phyloP scores from a whole-genome alignment of 1,140 invertebrate species.

The Megathymus violae region DNA sequence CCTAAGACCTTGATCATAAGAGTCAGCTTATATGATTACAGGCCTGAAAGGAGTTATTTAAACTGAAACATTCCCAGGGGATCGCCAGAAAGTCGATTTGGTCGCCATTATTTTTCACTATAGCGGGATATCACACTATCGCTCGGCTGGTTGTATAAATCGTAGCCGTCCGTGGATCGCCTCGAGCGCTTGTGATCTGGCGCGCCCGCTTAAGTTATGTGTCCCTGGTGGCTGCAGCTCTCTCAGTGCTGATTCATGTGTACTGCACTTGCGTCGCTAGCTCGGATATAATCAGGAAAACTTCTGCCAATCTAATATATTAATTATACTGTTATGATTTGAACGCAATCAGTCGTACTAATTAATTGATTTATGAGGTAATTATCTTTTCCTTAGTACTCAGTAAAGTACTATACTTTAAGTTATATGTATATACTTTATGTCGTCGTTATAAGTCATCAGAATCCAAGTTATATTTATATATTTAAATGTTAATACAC shows the following conservation, averaged over 20 bases:
- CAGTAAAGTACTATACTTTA: too few relatives aligned
- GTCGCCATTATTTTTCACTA: slow-evolving; percentile 74
- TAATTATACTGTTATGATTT: background rate
- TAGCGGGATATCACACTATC: slow-evolving; percentile 56
- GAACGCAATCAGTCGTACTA: background rate
- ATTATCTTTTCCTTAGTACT: too few relatives aligned
- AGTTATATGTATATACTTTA: too few relatives aligned
- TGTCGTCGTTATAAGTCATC: too few relatives aligned
- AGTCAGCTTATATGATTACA: slow-evolving; percentile 14
- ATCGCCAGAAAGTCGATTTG: slow-evolving; percentile 55
- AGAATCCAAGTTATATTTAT: too few relatives aligned
- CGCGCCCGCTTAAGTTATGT: slow-evolving; percentile 72
- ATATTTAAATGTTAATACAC: too few relatives aligned
- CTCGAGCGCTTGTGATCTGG: slow-evolving; percentile 68
- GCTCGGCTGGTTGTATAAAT: slow-evolving; percentile 59
- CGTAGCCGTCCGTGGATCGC: slow-evolving; percentile 52
- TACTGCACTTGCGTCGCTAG: slow-evolving; percentile 44
- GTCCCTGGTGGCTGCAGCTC: slow-evolving; percentile 60
- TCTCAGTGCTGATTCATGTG: slow-evolving; percentile 59
- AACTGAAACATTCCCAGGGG: slow-evolving; percentile 32
- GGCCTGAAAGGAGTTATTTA: slow-evolving; percentile 26
- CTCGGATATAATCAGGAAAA: slow-evolving; percentile 26
- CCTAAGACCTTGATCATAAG: background rate
- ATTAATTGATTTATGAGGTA: too few relatives aligned
- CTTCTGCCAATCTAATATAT: background rate